Base-by-base conservation (phyloP, 2,113 vertebrate genomes). In the Salvator merianae region DNA sequence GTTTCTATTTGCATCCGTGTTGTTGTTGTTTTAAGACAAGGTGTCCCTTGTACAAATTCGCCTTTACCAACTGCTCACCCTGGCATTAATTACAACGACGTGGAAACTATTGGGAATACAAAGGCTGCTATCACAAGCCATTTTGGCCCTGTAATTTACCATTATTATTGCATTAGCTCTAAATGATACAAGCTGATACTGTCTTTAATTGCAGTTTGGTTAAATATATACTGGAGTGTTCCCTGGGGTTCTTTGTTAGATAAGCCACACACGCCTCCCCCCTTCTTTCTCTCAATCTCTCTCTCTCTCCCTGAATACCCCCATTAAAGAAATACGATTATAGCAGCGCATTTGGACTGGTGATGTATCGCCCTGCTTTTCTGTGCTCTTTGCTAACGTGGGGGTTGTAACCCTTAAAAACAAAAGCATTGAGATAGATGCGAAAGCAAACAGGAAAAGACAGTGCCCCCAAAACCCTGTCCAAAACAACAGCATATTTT, bases 111-210 rank as follows among this genome's bases (percentile, higher is more conserved):
- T 93, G 98, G 98, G 98, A 98, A 98, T 98, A 97, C 95, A 94
- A 95, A 96, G 95, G 92, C 97, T 97, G 97, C 97, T 95, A 98
- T 98, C 97, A 97, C 96, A 97, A 98, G 97, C 97, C 97, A 99
- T 98, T 97, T 97, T 97, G 97, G 96, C 97, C 97, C 96, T 97
- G 98, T 99, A 98, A 99, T 99, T 99, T 98, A 98, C 98, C 97
- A 99, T 99, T 99, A 99, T 98, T 98, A 98, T 98, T 98, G 97
- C 98, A 99, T 99, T 99, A 99, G 96, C 96, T 98, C 96, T 99
- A 99, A 99, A 99, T 99, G 98, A 99, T 99, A 98, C 98, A 98
- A 98, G 97, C 98, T 98, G 98, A 99, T 99, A 97, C 96, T 96
- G 95, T 97, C 98, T 98, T 99, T 99, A 99, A 99, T 99, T 99